Percentiles rank a stretch among this genome's conserved stretches.
Conservation (phyloP, 2,797 vertebrate genomes). For the Ispidina lecontei region DNA sequence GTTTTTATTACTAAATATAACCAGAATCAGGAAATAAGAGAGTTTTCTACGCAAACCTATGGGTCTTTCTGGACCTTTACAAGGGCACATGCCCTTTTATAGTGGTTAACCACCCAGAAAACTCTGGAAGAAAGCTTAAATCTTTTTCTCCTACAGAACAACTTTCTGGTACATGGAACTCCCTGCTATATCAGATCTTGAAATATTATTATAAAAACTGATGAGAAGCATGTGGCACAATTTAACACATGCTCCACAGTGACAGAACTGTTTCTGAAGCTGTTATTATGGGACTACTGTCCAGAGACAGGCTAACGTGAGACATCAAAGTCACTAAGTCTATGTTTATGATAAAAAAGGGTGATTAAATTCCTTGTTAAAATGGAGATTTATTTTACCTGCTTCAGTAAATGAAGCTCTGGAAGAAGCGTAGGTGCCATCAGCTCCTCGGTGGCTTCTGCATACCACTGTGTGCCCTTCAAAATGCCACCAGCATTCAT, state of each 20-base stretch:
- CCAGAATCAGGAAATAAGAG: not conserved
- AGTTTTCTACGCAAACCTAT: not conserved
- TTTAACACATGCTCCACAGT: accelerated
- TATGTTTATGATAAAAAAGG: not conserved
- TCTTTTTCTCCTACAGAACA: not conserved
- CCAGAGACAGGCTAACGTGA: not conserved
- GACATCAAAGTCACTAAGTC: not conserved
- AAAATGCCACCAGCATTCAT: not conserved
- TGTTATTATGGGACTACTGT: not conserved
- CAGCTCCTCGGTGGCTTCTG: conserved; percentile 92
- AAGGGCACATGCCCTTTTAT: not conserved
- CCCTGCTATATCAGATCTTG: not conserved
- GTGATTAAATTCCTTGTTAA: not conserved
- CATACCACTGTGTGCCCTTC: conserved; percentile 94
- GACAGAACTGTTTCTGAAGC: not conserved
- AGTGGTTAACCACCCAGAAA: not conserved
- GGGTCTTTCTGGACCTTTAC: not conserved
- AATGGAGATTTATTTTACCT: conserved; percentile 77
- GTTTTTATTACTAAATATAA: not conserved
- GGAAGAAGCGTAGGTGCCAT: conserved; percentile 97
- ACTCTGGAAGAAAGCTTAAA: not conserved
- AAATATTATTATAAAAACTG: not conserved
- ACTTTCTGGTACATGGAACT: not conserved
- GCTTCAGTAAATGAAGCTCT: conserved; percentile 93
- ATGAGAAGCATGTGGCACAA: not conserved